phyloP scores from a whole-genome alignment of 2,113 vertebrate species.

The Chlorodrepanis virens region DNA sequence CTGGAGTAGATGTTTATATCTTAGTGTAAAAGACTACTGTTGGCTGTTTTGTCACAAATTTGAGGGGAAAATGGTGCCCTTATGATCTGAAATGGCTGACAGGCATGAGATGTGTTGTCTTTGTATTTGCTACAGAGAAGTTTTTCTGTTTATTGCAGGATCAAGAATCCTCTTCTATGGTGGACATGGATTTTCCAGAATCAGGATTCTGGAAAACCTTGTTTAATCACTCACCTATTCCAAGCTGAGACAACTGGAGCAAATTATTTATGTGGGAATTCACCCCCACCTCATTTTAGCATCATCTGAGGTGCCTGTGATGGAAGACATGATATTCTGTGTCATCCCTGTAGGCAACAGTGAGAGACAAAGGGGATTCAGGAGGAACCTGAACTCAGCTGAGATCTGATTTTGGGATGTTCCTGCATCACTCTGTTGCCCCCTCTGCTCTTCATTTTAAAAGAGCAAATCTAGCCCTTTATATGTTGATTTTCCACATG shows the following conservation, averaged over 20 bases:
- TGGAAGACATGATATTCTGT: neutral
- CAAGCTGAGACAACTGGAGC: neutral
- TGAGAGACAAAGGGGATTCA: neutral
- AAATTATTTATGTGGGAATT: neutral
- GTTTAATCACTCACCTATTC: neutral
- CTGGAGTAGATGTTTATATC: neutral
- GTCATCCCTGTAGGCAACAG: neutral
- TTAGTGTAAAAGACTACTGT: neutral
- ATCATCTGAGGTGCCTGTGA: neutral
- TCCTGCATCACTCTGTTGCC: neutral
- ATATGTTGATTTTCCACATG: neutral
- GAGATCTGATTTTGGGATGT: neutral
- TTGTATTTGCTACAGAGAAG: neutral
- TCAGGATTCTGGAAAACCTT: neutral
- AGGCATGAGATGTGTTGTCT: neutral
- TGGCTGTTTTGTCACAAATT: neutral
- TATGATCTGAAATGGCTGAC: neutral
- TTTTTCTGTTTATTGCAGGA: neutral
- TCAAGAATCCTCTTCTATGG: neutral
- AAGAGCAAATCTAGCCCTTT: neutral
- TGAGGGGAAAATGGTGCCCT: neutral
- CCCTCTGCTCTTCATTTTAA: neutral
- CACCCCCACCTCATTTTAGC: neutral
- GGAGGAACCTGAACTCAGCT: neutral
- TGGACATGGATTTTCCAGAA: neutral